Conservation (phyloP, 2,113 vertebrate genomes). For the Halichoeres trimaculatus region DNA sequence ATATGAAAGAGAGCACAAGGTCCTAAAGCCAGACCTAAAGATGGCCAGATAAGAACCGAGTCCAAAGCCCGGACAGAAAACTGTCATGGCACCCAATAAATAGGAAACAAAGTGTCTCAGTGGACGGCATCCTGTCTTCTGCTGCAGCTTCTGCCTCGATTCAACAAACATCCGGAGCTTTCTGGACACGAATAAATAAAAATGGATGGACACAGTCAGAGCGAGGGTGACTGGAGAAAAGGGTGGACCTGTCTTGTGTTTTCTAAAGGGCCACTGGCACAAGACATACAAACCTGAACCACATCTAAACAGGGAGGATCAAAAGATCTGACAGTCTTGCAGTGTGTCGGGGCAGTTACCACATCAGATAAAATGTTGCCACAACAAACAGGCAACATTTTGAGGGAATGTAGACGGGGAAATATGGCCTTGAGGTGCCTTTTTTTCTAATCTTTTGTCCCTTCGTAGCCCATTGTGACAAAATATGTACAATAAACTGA, state of each 20-base stretch:
- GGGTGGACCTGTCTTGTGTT: constrained; percentile 11
- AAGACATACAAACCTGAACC: constrained; percentile 10
- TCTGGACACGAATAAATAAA: constrained; percentile 42
- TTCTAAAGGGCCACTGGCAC: constrained; percentile 3
- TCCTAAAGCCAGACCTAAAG: constrained; percentile 48
- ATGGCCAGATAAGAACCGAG: constrained; percentile 50
- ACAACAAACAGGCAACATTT: constrained; percentile 30
- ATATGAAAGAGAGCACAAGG: constrained; percentile 68
- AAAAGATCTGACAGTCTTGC: constrained; percentile 30
- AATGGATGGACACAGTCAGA: constrained; percentile 51
- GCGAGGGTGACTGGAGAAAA: constrained; percentile 6
- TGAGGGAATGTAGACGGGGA: constrained; percentile 61
- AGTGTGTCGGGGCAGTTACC: constrained; percentile 43
- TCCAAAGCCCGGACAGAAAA: constrained; percentile 58
- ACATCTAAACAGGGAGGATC: not conserved
- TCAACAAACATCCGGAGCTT: constrained; percentile 24
- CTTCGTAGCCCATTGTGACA: constrained; percentile 26
- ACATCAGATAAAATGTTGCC: constrained; percentile 31
- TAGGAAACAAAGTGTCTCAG: constrained; percentile 61
- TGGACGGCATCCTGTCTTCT: constrained; percentile 61
- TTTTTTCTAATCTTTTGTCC: constrained; percentile 21
- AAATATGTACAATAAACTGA: constrained; percentile 51
- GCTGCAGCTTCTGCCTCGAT: constrained; percentile 34
- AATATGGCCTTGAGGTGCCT: constrained; percentile 15
- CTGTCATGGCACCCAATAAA: constrained; percentile 73